Evolutionary conservation across 1,140 invertebrate species (phyloP).

Genomic region (Bradysia coprophila): DNA sequence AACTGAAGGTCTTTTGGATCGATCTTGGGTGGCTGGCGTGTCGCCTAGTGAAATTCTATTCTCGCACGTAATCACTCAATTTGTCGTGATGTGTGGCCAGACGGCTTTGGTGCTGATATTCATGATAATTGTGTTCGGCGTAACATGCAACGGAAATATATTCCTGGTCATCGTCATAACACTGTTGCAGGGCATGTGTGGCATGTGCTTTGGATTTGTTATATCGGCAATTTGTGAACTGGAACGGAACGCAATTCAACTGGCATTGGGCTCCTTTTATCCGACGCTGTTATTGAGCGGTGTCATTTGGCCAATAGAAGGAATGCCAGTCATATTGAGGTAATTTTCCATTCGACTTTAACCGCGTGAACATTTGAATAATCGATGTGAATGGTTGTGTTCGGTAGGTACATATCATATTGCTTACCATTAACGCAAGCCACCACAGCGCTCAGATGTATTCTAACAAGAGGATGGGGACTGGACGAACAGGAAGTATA

Average conservation of each 20-base stretch:
- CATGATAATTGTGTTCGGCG: conserved; percentile 76
- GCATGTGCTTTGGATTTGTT: conserved; percentile 90
- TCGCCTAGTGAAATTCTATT: conserved; percentile 76
- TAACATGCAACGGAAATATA: conserved; percentile 70
- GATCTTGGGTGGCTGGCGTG: conserved; percentile 77
- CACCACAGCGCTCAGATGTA: conserved; percentile 71
- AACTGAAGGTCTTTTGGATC: conserved; percentile 64
- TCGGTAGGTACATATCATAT: conserved; percentile 46
- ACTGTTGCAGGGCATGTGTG: conserved; percentile 72
- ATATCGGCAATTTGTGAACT: conserved; percentile 83
- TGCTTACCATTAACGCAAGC: conserved; percentile 79
- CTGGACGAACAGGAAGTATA: conserved; percentile 68
- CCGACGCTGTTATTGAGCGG: conserved; percentile 79
- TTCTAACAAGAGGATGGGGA: conserved; percentile 78
- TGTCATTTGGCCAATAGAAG: conserved; percentile 76
- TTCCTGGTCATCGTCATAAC: conserved; percentile 68
- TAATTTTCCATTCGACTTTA: conserved; percentile 4
- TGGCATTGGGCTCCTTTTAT: conserved; percentile 87
- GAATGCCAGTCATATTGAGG: conserved; percentile 69
- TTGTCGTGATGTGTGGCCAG: conserved; percentile 85
- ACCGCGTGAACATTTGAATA: neutral
- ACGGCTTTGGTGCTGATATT: conserved; percentile 72
- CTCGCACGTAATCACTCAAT: conserved; percentile 82
- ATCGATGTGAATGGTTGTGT: neutral
- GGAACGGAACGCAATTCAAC: conserved; percentile 84